Conservation (phyloP, 2,888 invertebrate species). For the Aspidiotus rigidus region DNA sequence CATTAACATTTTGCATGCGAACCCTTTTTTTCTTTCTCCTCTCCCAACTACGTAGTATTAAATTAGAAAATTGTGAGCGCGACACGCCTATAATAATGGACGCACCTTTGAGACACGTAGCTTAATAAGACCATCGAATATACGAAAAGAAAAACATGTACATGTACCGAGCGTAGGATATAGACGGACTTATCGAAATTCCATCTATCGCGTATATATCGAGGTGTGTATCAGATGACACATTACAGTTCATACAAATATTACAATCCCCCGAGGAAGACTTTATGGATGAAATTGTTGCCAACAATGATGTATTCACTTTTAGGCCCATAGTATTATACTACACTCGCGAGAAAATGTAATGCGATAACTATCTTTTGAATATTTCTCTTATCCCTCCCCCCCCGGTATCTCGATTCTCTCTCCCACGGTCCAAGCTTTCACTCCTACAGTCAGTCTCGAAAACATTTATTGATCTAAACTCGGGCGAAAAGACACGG, state of each 20-base stretch:
- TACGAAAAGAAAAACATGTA: constrained; percentile 18
- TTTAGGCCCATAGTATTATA: background rate
- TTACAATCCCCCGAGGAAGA: constrained; percentile 11
- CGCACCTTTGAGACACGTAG: constrained; percentile 23
- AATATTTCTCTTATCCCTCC: too few species aligned
- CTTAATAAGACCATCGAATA: constrained; percentile 25
- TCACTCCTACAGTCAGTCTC: too few species aligned
- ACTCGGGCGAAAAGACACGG: too few species aligned
- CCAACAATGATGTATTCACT: constrained; percentile 25
- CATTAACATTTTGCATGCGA: too few species aligned
- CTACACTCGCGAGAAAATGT: too few species aligned
- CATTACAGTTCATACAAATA: constrained; percentile 25
- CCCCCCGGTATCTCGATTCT: too few species aligned
- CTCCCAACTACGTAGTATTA: too few species aligned
- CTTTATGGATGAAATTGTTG: constrained; percentile 17
- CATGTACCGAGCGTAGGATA: constrained; percentile 24
- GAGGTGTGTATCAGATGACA: constrained; percentile 27
- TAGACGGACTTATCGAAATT: constrained; percentile 27
- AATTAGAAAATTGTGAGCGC: background rate
- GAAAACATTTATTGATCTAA: too few species aligned
- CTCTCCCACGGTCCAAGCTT: too few species aligned
- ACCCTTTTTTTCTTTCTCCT: too few species aligned
- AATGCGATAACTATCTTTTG: too few species aligned
- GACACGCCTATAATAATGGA: constrained; percentile 28
- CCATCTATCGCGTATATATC: constrained; percentile 20